Conservation (phyloP, 37 sponge, comb jelly and placozoan genomes). For the Halisarca cf. caerulea region DNA sequence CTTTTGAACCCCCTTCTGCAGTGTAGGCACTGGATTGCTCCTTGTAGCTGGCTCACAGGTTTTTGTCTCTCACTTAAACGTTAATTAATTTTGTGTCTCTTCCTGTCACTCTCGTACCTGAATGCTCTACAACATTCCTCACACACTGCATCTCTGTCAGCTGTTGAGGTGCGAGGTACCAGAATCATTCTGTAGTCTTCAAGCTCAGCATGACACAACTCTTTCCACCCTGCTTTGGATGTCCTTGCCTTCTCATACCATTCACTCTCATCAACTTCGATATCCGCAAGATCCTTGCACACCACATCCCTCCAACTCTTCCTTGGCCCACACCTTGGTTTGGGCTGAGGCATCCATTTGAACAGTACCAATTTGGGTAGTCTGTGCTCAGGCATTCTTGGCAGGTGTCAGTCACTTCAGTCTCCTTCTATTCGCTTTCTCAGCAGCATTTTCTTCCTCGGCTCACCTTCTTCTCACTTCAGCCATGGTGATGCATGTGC, state of each 20-base stretch:
- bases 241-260: neutral
- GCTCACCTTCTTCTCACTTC: neutral
- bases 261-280: neutral
- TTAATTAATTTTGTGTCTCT: too few relatives aligned
- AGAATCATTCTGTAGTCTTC: too few relatives aligned
- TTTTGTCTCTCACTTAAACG: too few relatives aligned
- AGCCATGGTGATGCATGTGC: neutral
- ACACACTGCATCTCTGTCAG: too few relatives aligned
- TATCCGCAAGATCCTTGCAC: neutral
- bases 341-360: neutral
- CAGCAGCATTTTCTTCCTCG: neutral
- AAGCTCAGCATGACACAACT: too few relatives aligned
- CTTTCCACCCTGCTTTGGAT: too few relatives aligned
- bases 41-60: too few relatives aligned
- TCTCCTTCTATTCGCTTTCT: neutral
- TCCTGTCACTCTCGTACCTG: too few relatives aligned
- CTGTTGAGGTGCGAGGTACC: too few relatives aligned
- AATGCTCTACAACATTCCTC: too few relatives aligned
- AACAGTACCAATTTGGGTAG: neutral
- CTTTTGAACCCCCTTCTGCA: too few relatives aligned
- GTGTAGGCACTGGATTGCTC: too few relatives aligned
- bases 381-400: neutral
- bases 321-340: neutral
- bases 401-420: neutral
- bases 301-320: neutral